Conservation (phyloP, 2,113 vertebrate species). For the Shinisaurus crocodilurus region DNA sequence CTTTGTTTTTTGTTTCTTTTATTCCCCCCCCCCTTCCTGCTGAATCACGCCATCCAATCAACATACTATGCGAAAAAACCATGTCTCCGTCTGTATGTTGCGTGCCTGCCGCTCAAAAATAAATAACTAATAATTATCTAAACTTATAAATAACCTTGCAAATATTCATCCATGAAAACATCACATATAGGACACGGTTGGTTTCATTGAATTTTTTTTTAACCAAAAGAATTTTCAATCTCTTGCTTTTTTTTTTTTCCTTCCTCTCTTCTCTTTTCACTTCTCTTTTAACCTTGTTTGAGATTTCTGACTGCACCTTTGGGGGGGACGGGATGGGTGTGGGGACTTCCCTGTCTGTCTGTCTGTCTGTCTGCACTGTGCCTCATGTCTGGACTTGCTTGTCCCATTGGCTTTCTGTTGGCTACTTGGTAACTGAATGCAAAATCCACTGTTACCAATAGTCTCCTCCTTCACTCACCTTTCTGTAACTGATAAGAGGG, state of each 20-base stretch:
- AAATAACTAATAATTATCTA: slow-evolving; percentile 31
- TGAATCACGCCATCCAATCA: slow-evolving; percentile 85
- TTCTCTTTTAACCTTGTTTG: slow-evolving; percentile 47
- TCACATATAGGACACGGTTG: slow-evolving; percentile 87
- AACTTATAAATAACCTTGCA: slow-evolving; percentile 75
- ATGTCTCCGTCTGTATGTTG: slow-evolving; percentile 85
- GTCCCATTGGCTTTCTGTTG: slow-evolving; percentile 46
- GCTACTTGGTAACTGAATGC: slow-evolving; percentile 63
- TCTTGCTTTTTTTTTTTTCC: slow-evolving; percentile 48
- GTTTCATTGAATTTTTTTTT: slow-evolving; percentile 77
- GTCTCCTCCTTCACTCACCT: slow-evolving; percentile 35
- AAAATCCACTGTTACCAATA: slow-evolving; percentile 54
- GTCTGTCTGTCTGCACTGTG: too few species aligned
- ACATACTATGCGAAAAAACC: slow-evolving; percentile 82
- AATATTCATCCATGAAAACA: slow-evolving; percentile 85
- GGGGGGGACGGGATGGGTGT: background rate
- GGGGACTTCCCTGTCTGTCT: slow-evolving; percentile 33
- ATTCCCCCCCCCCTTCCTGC: slow-evolving; percentile 80
- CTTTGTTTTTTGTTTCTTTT: slow-evolving; percentile 80
- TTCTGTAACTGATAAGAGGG: slow-evolving; percentile 42
- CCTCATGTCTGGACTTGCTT: slow-evolving; percentile 25
- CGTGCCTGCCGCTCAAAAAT: slow-evolving; percentile 74
- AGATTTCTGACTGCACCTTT: slow-evolving; percentile 64
- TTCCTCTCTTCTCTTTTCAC: slow-evolving; percentile 54
- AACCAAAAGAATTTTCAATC: background rate